Evolutionary conservation across 2,888 invertebrate species (phyloP).

Genomic region (Meandrusa payeni): DNA sequence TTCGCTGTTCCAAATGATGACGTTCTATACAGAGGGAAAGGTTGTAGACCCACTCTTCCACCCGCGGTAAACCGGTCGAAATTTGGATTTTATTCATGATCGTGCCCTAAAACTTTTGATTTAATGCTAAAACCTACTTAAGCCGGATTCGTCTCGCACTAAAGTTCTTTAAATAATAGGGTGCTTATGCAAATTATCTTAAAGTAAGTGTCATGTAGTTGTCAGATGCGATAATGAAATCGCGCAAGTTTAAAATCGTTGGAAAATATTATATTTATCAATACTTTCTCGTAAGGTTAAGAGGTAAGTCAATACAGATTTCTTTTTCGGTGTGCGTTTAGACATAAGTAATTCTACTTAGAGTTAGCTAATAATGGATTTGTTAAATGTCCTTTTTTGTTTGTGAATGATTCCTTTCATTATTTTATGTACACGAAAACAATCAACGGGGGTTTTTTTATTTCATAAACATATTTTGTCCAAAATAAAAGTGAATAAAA

Average conservation of each 20-base stretch:
- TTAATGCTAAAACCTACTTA: slow-evolving; percentile 9
- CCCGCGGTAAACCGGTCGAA: slow-evolving; percentile 8
- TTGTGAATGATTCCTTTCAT: too few relatives aligned
- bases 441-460: too few relatives aligned
- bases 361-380: slow-evolving; percentile 2
- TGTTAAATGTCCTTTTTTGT: too few relatives aligned
- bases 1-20: slow-evolving; percentile 10
- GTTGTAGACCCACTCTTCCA: slow-evolving; percentile 6
- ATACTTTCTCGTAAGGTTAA: slow-evolving; percentile 9
- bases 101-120: slow-evolving; percentile 17
- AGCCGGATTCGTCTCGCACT: neutral
- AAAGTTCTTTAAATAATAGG: slow-evolving; percentile 1
- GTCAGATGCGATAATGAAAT: neutral
- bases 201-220: neutral
- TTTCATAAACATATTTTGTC: too few relatives aligned
- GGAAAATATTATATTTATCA: slow-evolving; percentile 9
- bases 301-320: slow-evolving; percentile 10
- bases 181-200: neutral
- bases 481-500: too few relatives aligned
- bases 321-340: neutral
- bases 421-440: too few relatives aligned
- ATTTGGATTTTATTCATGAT: slow-evolving; percentile 3
- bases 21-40: slow-evolving; percentile 8
- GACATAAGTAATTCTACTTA: neutral
- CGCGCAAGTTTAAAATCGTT: neutral